These are phyloP conservation scores for Peromyscus melanophrys DNA, from an alignment of 2,797 vertebrate genomes.

Conservation along the genomic window DNA sequence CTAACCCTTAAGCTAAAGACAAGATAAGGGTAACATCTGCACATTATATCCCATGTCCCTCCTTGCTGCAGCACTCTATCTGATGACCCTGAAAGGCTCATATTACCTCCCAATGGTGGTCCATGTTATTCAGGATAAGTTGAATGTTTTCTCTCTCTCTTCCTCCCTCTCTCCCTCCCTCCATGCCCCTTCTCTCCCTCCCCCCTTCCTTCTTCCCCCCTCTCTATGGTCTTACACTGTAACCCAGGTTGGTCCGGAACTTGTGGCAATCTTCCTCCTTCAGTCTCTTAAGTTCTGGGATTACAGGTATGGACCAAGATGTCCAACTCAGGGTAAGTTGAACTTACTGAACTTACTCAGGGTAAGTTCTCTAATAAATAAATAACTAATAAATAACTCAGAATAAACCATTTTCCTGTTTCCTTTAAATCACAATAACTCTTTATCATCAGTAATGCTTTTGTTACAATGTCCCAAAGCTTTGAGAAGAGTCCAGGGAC, in stretches of 20 bases:
- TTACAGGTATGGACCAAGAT: not conserved
- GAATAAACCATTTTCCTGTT: not conserved
- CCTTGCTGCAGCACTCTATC: not conserved
- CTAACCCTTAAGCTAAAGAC: not conserved
- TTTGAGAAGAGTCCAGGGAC: not conserved
- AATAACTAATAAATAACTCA: not conserved
- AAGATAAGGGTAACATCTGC: not conserved
- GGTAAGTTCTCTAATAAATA: not conserved
- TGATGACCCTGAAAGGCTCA: not conserved
- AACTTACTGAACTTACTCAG: no score
- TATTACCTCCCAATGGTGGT: not conserved
- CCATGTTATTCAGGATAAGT: not conserved
- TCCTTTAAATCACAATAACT: not conserved
- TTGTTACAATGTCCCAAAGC: not conserved
- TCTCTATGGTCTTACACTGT: not conserved
- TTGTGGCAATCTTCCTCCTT: not conserved
- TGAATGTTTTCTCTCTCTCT: not conserved
- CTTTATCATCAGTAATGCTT: not conserved
- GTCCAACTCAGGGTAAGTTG: not conserved
- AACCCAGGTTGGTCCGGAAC: not conserved
- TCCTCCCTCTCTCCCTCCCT: no score
- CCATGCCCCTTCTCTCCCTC: no score
- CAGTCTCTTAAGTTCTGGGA: not conserved
- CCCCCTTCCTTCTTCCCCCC: rapidly evolving
- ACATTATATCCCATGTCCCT: not conserved